A percentile compares a stretch with the other conserved stretches of the same genome.
These are phyloP conservation scores for Drosophila biarmipes DNA, from an alignment of 1,140 invertebrate species.

Conservation along the genomic window DNA sequence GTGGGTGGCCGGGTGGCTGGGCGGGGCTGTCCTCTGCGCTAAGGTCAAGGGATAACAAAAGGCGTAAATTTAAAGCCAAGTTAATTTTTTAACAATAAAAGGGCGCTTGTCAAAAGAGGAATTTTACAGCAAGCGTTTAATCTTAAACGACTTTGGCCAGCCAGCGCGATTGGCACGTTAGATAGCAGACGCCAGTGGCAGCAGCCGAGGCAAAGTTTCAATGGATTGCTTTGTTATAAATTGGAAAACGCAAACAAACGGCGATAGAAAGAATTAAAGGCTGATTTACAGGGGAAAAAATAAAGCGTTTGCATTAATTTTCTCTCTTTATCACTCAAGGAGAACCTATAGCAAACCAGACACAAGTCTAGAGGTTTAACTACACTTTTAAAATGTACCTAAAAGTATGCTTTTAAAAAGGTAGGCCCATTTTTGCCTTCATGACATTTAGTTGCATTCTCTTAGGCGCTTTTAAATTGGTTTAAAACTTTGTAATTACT, in stretches of 20 bases:
- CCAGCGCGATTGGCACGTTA: constrained; percentile 30
- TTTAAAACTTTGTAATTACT: no score
- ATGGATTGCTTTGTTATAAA: constrained; percentile 60
- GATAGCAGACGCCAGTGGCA: constrained; percentile 38
- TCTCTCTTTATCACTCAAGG: background rate
- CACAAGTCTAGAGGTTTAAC: background rate
- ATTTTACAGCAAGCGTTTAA: constrained; percentile 77
- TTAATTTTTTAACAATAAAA: constrained; percentile 81
- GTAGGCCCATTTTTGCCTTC: background rate
- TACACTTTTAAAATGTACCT: background rate
- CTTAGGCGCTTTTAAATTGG: background rate
- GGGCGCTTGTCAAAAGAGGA: constrained; percentile 72
- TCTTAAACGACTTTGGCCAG: constrained; percentile 65
- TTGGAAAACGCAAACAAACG: constrained; percentile 4
- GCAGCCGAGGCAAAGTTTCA: constrained; percentile 33
- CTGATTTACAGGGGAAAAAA: constrained; percentile 2
- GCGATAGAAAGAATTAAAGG: constrained; percentile 12
- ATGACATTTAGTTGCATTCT: background rate
- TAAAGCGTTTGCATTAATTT: background rate
- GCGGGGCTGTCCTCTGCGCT: constrained; percentile 19
- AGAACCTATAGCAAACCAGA: background rate
- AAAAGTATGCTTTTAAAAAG: background rate
- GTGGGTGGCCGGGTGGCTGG: constrained; percentile 16
- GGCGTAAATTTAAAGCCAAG: constrained; percentile 80
- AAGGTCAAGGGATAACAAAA: constrained; percentile 79